Base-by-base conservation (phyloP, 2,113 vertebrate genomes). In the Pampusana beccarii region DNA sequence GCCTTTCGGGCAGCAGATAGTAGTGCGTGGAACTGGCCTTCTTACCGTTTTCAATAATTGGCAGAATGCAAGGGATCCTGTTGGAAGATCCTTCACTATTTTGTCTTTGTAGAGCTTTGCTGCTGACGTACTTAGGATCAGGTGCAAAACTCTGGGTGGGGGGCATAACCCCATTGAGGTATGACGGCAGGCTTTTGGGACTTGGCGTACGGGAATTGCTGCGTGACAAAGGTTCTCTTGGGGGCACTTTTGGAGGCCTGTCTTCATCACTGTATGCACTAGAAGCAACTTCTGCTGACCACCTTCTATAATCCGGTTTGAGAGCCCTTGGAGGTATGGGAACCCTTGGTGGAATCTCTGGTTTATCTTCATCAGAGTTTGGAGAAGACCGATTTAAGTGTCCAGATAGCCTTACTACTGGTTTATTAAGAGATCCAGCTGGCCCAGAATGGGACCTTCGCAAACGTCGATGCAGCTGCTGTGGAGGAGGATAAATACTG, bases 131-230 rank as follows among this genome's bases (percentile, higher is more conserved):
- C 33, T 99, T 99, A 8, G 99, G 99, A 88, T 99, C 98, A 1
- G 99, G 99, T 74, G 99, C 99, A 96, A 99, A 99, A 94, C 99
- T 99, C 98, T 99, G 99, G 0, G 99, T 99, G 1, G 99, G 98
- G 42, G 99, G 99, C 99, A 99, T 99, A 84, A 99, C 98, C 87
- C 99, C 99, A 0, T 99, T 99, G 97, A 98, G 95, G 98, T 99
- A 99, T 29, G 98, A 98, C 0, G 99, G 99, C 9, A 99, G 98
- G 96, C 98, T 99, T 95, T 99, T 99, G 56, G 99, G 99, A 56
- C 99, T 99, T 0, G 99, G 99, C 0, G 99, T 99, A 34, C 99
- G 99, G 44, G 99, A 99, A 88, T 97, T 97, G 62, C 98, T 97
- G 61, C 96, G 71, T 11, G 99, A 98, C 80, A 99, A 20, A 65